Percentiles rank a stretch among this genome's conserved stretches.
These are phyloP conservation scores for Alectoris magna DNA, from an alignment of 2,797 vertebrate species.

Conservation along the genomic window DNA sequence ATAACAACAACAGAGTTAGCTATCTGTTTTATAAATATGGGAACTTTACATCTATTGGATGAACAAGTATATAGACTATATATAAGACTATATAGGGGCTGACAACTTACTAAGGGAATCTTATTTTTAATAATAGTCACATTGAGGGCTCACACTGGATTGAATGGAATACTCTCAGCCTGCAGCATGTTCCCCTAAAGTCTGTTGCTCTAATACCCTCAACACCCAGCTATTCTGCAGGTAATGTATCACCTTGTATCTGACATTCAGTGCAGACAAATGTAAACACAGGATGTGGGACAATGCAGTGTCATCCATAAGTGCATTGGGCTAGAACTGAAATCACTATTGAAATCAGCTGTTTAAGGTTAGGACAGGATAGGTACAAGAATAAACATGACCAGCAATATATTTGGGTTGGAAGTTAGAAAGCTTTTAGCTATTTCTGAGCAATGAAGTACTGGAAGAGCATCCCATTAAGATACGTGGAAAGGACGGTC, in stretches of 20 bases:
- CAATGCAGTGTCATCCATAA: not conserved
- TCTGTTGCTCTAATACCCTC: not conserved
- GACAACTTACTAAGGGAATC: not conserved
- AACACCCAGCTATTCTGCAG: not conserved
- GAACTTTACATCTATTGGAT: not conserved
- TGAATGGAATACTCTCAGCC: not conserved
- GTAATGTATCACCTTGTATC: not conserved
- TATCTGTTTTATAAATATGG: not conserved
- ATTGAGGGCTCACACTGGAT: not conserved
- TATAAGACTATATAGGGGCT: not conserved
- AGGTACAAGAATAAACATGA: conserved; percentile 51
- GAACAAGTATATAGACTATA: too few relatives aligned
- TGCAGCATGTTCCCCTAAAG: not conserved
- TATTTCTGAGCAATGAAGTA: not conserved
- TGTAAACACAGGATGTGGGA: not conserved
- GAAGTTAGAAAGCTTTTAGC: conserved; percentile 41
- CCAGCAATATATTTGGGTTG: conserved; percentile 51
- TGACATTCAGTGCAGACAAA: not conserved
- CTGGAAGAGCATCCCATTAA: conserved; percentile 21
- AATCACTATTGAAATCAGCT: conserved; percentile 15
- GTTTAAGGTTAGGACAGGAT: not conserved
- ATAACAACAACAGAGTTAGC: not conserved
- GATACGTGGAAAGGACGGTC: not conserved
- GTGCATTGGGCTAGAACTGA: not conserved
- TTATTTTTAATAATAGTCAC: not conserved